Evolutionary conservation across 2,113 vertebrate genomes (phyloP), one percentile per base, ranked within the genome.

Genomic region (Cepphus grylle): DNA sequence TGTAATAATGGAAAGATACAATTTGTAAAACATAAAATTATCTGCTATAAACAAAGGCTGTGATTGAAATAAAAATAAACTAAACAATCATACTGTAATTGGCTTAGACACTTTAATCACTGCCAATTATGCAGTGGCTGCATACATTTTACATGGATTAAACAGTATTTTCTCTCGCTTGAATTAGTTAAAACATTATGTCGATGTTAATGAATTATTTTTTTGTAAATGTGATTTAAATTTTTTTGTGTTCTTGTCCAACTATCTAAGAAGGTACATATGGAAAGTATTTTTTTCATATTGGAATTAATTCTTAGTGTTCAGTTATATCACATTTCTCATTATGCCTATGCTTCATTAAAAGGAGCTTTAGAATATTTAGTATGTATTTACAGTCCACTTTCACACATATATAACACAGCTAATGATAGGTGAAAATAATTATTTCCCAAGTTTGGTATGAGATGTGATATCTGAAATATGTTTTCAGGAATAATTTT

Each of bases 31-130:
- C 61, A 56, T 34, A 50, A 94, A 70, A 88, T 58, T 80, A 90
- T 73, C 89, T 74, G 62, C 81, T 77, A 23, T 72, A 82, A 95
- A 93, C 84, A 93, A 72, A 91, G 43, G 50, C 36, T 87, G 27
- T 81, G 71, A 80, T 2, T 70, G 86, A 81, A 94, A 94, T 74
- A 86, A 94, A 95, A 87, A 93, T 87, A 80, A 94, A 88, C 26
- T 12, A 59, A 96, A 65, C 9, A 63, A 23, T 87, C 38, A 21
- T 38, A 40, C 25, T 36, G n/a, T 53, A 93, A 82, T 62, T 80
- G 38, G 45, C 53, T 93, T 77, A 80, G 81, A 91, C 73, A 52
- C 62, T 45, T 95, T 93, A 81, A 87, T 77, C 74, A 47, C n/a
- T 77, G 74, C 45, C 50, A 85, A 16, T 79, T 82, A 53, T 62